Evolutionary conservation across 1,140 invertebrate genomes (phyloP).

Genomic region (Caenorhabditis latens): DNA sequence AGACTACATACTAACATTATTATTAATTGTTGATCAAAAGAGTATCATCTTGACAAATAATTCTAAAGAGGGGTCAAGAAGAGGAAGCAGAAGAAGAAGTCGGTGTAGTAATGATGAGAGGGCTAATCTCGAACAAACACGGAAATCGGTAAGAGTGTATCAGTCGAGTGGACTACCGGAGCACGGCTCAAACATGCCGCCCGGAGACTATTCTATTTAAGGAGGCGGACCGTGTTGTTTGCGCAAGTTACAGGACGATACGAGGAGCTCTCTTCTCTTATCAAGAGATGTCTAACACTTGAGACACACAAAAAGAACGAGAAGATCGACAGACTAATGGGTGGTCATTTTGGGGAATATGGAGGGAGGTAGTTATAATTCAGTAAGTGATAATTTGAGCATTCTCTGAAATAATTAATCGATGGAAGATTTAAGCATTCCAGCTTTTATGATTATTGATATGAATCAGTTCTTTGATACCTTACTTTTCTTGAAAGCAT

Average conservation of each 20-base stretch:
- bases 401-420: no score
- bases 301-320: neutral
- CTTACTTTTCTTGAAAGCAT: no score
- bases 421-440: no score
- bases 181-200: slow-evolving; percentile 50
- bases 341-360: neutral
- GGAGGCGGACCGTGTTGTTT: slow-evolving; percentile 43
- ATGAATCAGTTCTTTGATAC: no score
- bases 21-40: slow-evolving; percentile 38
- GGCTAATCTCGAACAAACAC: slow-evolving; percentile 53
- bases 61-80: slow-evolving; percentile 21
- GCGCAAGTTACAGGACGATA: slow-evolving; percentile 53
- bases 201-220: slow-evolving; percentile 40
- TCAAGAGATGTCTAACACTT: slow-evolving; percentile 50
- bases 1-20: neutral
- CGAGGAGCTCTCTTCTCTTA: neutral
- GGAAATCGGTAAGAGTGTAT: slow-evolving; percentile 56
- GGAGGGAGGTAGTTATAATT: neutral
- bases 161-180: slow-evolving; percentile 47
- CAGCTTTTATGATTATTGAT: no score
- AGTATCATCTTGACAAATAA: slow-evolving; percentile 48
- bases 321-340: slow-evolving; percentile 17
- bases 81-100: neutral
- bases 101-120: slow-evolving; percentile 51
- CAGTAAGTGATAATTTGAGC: no score